Evolutionary conservation across 2,888 invertebrate genomes (phyloP), one percentile per base, ranked within the genome.

Genomic region (Cylloceria caligata): DNA sequence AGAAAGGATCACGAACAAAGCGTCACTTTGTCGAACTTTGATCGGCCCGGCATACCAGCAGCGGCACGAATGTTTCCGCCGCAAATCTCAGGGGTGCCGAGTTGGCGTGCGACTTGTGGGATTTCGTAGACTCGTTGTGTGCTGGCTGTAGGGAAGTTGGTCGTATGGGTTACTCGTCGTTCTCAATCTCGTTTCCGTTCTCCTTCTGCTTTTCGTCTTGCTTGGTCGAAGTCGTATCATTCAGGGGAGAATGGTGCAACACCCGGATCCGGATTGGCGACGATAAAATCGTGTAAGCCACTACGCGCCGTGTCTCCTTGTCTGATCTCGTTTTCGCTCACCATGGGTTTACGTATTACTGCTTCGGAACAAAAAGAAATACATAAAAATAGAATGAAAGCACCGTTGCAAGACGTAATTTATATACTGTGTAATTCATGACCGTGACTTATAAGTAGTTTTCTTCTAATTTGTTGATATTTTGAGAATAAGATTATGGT

Each of bases 91-190:
- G 60, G 86, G 84, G 89, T 85, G 83, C 82, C 86, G 72, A 80
- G 80, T 84, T 84, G 83, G 83, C 84, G 80, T 60, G 84, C 85
- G 88, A 87, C 87, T 87, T 87, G 89, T 87, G 85, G 87, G 86
- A 88, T 88, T 88, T 85, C 45, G 72, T 74, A 30, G 60, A 83
- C 81, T 80, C 85, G 86, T 86, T 84, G 79, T 71, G 80, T 69
- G 72, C 75, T 73, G 83, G 80, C 80, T 80, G 42, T 75, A 79
- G 69, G 69, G 78, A 88, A 85, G 83, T 84, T 76, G 80, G 80
- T 78, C 83, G 60, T 68, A 55, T 65, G 47, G 68, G 57, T 72
- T 57, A 69, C 72, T 65, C 45, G 68, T 77, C 76, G 47, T 60
- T 75, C 19, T 27, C 65, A 57, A 21, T 42, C 49, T 71, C 45